Percentiles rank a stretch among this genome's conserved stretches.
Conservation (phyloP, 1,140 invertebrate genomes). For the Drosophila mayri region DNA sequence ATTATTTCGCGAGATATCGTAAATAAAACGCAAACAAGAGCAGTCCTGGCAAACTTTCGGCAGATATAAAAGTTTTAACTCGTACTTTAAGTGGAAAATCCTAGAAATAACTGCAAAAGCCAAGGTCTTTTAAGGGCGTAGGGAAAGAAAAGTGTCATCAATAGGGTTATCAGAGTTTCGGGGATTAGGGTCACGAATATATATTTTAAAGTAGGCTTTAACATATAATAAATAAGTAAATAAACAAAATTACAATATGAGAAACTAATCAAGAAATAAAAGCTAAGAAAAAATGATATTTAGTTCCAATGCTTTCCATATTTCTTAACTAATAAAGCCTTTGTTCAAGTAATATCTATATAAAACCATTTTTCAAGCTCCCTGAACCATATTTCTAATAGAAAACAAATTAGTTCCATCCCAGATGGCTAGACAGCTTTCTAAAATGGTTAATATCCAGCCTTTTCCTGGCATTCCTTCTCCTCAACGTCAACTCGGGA, state of each 20-base stretch:
- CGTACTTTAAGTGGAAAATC: constrained; percentile 25
- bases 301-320: no score
- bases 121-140: background rate
- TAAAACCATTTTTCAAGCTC: background rate
- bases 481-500: background rate
- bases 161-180: constrained; percentile 8
- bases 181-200: background rate
- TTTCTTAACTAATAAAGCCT: background rate
- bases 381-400: constrained; percentile 5
- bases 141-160: constrained; percentile 9
- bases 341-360: background rate
- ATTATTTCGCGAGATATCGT: constrained; percentile 52
- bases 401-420: constrained; percentile 2
- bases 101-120: constrained; percentile 19
- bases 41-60: constrained; percentile 29
- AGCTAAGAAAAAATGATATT: background rate
- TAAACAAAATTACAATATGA: background rate
- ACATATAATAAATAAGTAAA: background rate
- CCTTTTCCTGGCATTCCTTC: background rate
- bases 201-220: background rate
- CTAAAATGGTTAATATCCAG: constrained; percentile 4
- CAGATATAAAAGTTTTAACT: constrained; percentile 35
- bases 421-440: constrained; percentile 5
- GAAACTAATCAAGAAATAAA: background rate
- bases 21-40: constrained; percentile 48